Evolutionary conservation across 2,888 invertebrate species (phyloP), one percentile per base, ranked within the genome.

Genomic region (Ecdyonurus torrentis): DNA sequence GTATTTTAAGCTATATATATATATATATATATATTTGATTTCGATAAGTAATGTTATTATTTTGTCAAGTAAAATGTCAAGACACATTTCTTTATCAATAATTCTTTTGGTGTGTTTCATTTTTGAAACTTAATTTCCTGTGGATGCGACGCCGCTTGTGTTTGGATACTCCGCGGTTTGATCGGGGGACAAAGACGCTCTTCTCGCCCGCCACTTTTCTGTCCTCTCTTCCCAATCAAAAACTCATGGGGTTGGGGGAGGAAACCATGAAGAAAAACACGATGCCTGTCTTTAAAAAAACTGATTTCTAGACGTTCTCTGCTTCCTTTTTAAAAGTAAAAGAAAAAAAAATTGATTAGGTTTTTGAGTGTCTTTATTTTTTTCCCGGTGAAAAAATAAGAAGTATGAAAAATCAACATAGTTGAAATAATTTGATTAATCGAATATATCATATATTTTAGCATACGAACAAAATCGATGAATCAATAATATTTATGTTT

Each of bases 71-170:
- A 37, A 37, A 37, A 37, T 37, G 37, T 37, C 37, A 37, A 37
- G 7, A 37, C 15, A 10, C 15, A 10, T 15, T 37, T 37, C 37
- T 37, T 37, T 37, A 5, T 37, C 15, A 37, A 37, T 37, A 37
- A 37, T 5, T 10, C 37, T 37, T 37, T 5, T 5, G 5, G 37
- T 37, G 37, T 37, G 37, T 37, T 55, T 55, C 55, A 55, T 55
- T 55, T 55, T 55, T 55, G 55, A 55, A 55, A 55, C 15, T 55
- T 55, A 55, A 55, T 55, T 55, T 55, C 55, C 55, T 55, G 55
- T 37, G 37, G 37, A 37, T 37, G 37, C 37, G 37, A 37, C 37
- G 37, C 7, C 37, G 37, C 7, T 5, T 37, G 7, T 37, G 37
- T 15, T 37, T 5, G 37, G 37, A 37, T 37, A 37, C 37, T 37